Base-by-base conservation (phyloP, 2,113 vertebrate genomes). In the Ia io region DNA sequence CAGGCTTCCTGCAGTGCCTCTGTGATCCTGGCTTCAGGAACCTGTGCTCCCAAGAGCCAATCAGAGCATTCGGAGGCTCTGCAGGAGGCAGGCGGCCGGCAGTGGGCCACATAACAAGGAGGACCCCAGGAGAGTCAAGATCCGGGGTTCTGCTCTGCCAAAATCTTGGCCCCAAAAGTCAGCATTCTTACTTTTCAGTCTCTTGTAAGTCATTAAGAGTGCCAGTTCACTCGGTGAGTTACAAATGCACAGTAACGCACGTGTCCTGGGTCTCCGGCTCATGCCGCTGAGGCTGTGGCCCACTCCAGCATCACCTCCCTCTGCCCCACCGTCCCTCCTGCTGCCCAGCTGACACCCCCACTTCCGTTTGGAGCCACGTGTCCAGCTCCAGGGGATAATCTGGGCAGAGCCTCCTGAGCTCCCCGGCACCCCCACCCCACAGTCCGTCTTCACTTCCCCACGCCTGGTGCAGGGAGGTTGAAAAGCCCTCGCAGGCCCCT, bases 241-340 rank as follows among this genome's bases (percentile, higher is more conserved):
- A 30, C 61, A 22, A 32, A 37, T 7, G 35, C 30, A 5, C 61
- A 10, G 63, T 4, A 11, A 5, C 42, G 3, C 5, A 0, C 4
- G 5, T 6, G 30, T 17, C 69, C 44, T 11, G 23, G 65, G 23
- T 32, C 80, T 37, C 32, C 28, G 12, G 30, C 61, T 63, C 61
- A 0, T 8, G 13, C 18, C 16, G 44, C 47, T 80, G 35, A 70
- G 74, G 17, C 56, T 35, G 25, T 18, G 13, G 20, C 56, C 53
- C 35, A 13, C 44, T 1, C 0, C 0, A 2, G 47, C 2, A 9
- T 42, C n/a, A 3, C 30, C 76, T 40, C 22, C 12, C 14, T 56
- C 63, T 22, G 10, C 10, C 28, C 9, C 8, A 4, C 83, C 63
- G 23, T 11, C 3, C 13, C 51, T 42, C 44, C 63, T 11, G 9